Conservation (phyloP, 2,797 vertebrate genomes). For the Ctenopoma kingsleyae region DNA sequence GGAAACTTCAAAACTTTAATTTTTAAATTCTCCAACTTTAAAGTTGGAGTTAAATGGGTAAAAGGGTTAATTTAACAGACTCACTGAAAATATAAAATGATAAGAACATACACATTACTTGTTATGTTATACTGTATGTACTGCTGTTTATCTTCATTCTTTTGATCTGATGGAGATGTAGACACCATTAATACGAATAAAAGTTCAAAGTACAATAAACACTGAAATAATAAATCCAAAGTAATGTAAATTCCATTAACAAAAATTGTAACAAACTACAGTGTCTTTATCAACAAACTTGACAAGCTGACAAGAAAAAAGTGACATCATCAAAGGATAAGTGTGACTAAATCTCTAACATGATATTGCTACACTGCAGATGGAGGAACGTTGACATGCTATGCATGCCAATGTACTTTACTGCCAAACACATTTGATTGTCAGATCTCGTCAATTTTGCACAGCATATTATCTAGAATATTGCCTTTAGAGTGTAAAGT, state of each 20-base stretch:
- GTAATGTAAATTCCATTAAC: too few relatives aligned
- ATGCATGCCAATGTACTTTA: too few relatives aligned
- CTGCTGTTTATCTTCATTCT: not conserved
- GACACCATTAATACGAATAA: not conserved
- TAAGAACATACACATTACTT: not conserved
- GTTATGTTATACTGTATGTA: not conserved
- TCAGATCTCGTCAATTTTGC: too few relatives aligned
- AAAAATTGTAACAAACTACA: too few relatives aligned
- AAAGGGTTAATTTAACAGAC: not conserved
- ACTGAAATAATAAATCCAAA: not conserved
- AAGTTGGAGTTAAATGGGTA: not conserved
- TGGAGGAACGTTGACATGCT: too few relatives aligned
- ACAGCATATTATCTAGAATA: too few relatives aligned
- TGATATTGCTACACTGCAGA: too few relatives aligned
- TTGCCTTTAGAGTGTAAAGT: too few relatives aligned
- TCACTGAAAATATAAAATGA: not conserved
- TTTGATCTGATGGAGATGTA: not conserved
- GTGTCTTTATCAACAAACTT: too few relatives aligned
- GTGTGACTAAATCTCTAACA: too few relatives aligned
- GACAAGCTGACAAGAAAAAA: not conserved
- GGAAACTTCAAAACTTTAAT: conserved; percentile 1
- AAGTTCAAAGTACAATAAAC: not conserved
- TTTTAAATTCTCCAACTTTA: conserved; percentile 11
- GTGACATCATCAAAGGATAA: too few relatives aligned
- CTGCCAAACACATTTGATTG: too few relatives aligned